Base-by-base conservation (phyloP, 2,888 invertebrate genomes). In the Tetragonisca angustula region DNA sequence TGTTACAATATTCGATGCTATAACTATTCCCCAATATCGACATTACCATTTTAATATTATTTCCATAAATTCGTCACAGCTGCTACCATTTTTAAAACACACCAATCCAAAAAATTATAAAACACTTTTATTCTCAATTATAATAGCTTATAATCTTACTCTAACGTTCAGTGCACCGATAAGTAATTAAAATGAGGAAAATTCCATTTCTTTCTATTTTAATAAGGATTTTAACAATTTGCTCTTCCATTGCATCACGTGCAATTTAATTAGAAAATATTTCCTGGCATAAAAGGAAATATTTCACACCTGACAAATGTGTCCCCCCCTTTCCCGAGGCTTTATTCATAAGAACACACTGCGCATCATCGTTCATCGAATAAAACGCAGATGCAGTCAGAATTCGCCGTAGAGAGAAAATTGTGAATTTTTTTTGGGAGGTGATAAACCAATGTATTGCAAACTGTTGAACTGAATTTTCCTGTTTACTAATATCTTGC, bases 381-480 rank as follows among this genome's bases (percentile, higher is more conserved):
- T 17, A 24, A 19, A 24, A 19, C n/a, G n/a, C n/a, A 52, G 24
- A 49, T 50, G 36, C 2, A 21, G 36, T 5, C 4, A 64, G 49
- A 64, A 65, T 62, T 64, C 64, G 24, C 50, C 0, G 36, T 62
- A 15, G 0, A 36, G 32, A 4, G 0, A 17, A 17, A 36, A 1
- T 17, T 24, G 24, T 32, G n/a, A 2, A 9, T 17, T 62, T 75
- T 52, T n/a, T 32, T 17, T 13, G 3, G 1, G 27, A 2, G 54
- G 3, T 32, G 77, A 81, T 77, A 81, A 81, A 27, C 80, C 56
- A 15, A 1, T 27, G 11, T 21, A n/a, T 76, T 36, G 19, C 36
- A 21, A 71, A 27, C 17, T 21, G 36, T 36, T 36, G 36, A 11
- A 19, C 32, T 36, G 43, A 11, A 2, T 68, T 56, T 19, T 50